Evolutionary conservation across 2,797 vertebrate species (phyloP).

Genomic region (Furcifer pardalis): DNA sequence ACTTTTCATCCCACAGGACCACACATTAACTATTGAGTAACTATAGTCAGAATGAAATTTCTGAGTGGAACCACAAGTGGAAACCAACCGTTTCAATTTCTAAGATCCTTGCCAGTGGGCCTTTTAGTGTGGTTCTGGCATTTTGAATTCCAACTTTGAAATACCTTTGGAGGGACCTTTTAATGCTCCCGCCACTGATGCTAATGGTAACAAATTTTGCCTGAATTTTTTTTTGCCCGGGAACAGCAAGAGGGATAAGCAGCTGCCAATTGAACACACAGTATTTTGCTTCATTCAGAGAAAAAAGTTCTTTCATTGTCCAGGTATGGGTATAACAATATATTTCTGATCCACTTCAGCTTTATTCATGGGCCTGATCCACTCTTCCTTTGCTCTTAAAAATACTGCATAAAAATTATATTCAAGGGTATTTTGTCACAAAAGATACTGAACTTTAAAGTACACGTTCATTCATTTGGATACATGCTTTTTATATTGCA

Average conservation of each 20-base stretch:
- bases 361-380: not conserved
- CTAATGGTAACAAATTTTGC: not conserved
- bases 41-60: conserved; percentile 70
- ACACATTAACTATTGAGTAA: conserved; percentile 65
- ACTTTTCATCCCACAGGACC: conserved; percentile 58
- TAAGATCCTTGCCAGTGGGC: conserved; percentile 52
- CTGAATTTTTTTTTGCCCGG: too few species aligned
- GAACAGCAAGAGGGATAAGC: not conserved
- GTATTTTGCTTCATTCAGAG: not conserved
- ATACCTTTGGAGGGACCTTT: conserved; percentile 21
- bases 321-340: not conserved
- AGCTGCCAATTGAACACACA: not conserved
- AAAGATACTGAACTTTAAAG: too few species aligned
- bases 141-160: conserved; percentile 23
- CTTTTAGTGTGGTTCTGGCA: conserved; percentile 34
- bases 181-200: not conserved
- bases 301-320: too few species aligned
- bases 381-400: not conserved
- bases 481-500: not conserved
- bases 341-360: not conserved
- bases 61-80: conserved; percentile 58
- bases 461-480: not conserved
- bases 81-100: conserved; percentile 62
- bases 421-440: not conserved
- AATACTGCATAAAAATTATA: not conserved